Evolutionary conservation across 64 coral and sea anemone genomes (phyloP).

Genomic region (Porites australiensis): DNA sequence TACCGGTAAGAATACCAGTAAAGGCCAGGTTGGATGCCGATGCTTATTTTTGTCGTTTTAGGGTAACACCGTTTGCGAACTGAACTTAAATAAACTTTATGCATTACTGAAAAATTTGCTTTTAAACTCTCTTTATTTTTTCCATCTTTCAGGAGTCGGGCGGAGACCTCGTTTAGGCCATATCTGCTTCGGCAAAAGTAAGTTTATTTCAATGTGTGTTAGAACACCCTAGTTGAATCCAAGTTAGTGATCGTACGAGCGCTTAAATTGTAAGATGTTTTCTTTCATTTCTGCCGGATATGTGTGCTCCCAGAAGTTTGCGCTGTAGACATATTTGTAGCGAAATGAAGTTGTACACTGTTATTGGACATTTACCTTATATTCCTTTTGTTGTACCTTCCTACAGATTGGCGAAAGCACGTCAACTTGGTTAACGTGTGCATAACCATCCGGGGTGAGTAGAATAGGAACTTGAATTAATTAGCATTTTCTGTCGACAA

Average conservation of each 20-base stretch:
- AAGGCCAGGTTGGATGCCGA: no score
- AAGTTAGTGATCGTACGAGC: no score
- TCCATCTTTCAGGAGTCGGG: constrained; percentile 10
- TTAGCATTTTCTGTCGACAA: not conserved
- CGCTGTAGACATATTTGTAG: no score
- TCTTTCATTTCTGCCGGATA: not conserved
- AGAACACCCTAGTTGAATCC: no score
- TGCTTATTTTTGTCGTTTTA: no score
- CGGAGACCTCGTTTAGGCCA: not conserved
- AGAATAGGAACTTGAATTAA: not conserved
- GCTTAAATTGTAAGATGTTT: not conserved
- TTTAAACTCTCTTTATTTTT: not conserved
- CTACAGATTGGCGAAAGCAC: constrained; percentile 11
- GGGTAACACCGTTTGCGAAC: no score
- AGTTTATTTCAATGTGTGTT: not conserved
- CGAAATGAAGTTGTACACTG: no score
- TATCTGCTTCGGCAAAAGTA: constrained; percentile 39
- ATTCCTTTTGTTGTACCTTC: not conserved
- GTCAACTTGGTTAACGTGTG: constrained; percentile 22
- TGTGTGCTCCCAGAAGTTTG: no score
- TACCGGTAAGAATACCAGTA: not conserved
- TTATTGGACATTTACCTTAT: no score
- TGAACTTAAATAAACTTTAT: no score
- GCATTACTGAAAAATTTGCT: not conserved
- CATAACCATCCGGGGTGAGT: constrained; percentile 19